Base-by-base conservation (phyloP, 2,888 invertebrate genomes). In the Leucophora obtusa region DNA sequence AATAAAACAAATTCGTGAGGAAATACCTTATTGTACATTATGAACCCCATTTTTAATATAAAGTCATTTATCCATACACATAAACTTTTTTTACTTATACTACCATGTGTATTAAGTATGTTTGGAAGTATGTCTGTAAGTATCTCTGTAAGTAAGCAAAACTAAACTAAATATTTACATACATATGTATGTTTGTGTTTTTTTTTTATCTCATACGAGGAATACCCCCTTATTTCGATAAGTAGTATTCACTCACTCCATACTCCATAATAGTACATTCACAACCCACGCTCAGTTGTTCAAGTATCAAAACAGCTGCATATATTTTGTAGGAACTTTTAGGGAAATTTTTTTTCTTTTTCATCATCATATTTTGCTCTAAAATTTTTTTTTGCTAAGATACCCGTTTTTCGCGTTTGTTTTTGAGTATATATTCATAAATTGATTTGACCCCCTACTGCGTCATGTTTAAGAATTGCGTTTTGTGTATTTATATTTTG, bases 381-480 rank as follows among this genome's bases (percentile, higher is more conserved):
- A 14, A 24, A 17, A 56, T 17, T 63, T 35, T 62, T 38, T 69
- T 65, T 65, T 51, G 60, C 66, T 33, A 65, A 74, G 21, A 43
- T 38, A 65, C 33, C 50, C 59, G 50, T 70, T 74, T 79, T 72
- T 62, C 33, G 66, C 68, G 11, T 43, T 69, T 70, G 58, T 68
- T 65, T 66, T 60, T 60, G 66, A 68, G 59, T 70, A 54, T 65
- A 51, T 53, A 28, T 69, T 69, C 35, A 73, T 79, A 81, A 80
- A 81, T 81, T 77, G 76, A 76, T 81, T 81, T 81, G 80, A 81
- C 80, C 80, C 80, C 80, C 80, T 80, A 81, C 76, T 73, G 80
- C 76, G 80, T 81, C 80, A 76, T 81, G 47, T 65, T 65, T 70
- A 47, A 53, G 50, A 53, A 60, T 47, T 47, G 43, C 11, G 4